Evolutionary conservation across 1,140 invertebrate species (phyloP), one percentile per base, ranked within the genome.

Genomic region (Pectinophora gossypiella): DNA sequence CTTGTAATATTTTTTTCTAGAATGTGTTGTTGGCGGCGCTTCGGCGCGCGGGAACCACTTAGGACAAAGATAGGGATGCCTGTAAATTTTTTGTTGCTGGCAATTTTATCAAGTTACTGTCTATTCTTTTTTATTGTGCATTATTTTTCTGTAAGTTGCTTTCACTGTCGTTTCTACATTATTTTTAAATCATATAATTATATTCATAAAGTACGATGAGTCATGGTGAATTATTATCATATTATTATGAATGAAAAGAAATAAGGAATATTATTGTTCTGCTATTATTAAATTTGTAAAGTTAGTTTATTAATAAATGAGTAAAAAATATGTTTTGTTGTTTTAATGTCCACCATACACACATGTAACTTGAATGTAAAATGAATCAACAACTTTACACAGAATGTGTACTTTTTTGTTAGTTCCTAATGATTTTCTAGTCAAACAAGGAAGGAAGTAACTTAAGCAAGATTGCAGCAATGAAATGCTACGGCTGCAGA

Each of bases 251-350:
- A 86, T 85, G 79, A 83, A 80, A 84, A 83, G 72, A 86, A 86
- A 86, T 86, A 86, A 84, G 83, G 80, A 86, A 84, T 86, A 86
- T 86, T 84, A 86, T 86, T 86, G 83, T 86, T 86, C 83, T 85
- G 83, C 83, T 86, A 86, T 86, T 86, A 86, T 86, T 86, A 86
- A 84, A 86, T 86, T 86, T 86, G 83, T 86, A 86, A 86, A 86
- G 80, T 86, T 86, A 86, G 83, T 86, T 86, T 86, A 86, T 86
- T 86, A 84, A 86, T 86, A 86, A 86, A 86, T 81, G 75, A 83
- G 79, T 81, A 81, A 86, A 85, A 79, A 74, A 75, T 70, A 56
- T 71, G 51, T 59, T 72, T 68, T 59, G 51, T 73, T 71, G 69
- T 84, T 75, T 81, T 62, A 66, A 59, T 66, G 47, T 19, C 13